Conservation (phyloP, 2,113 vertebrate genomes). For the Synodontis membranacea region DNA sequence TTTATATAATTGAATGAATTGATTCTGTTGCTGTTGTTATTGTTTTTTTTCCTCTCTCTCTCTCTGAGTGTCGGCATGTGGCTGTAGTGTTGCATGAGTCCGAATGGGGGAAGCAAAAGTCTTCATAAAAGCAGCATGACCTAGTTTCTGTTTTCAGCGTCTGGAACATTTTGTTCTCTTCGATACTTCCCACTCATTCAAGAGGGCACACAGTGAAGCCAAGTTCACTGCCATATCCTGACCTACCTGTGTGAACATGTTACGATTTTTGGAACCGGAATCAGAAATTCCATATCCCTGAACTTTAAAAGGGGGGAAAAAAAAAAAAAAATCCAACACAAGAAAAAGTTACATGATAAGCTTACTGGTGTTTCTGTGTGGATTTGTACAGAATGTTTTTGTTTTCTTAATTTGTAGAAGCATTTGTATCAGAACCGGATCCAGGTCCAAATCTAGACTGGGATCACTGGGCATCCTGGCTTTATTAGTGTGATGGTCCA, state of each 20-base stretch:
- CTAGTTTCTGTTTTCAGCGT: slow-evolving; percentile 68
- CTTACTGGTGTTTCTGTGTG: neutral
- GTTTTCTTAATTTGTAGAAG: neutral
- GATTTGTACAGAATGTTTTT: neutral
- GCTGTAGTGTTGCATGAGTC: slow-evolving; percentile 53
- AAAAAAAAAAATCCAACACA: neutral
- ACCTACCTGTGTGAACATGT: slow-evolving; percentile 4
- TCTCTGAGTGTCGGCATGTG: neutral
- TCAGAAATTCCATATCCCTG: neutral
- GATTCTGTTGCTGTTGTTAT: too few relatives aligned
- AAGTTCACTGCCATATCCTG: slow-evolving; percentile 36
- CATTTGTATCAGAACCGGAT: neutral
- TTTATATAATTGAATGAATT: slow-evolving; percentile 22
- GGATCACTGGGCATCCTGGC: neutral
- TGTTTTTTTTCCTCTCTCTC: neutral
- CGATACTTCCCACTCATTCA: slow-evolving; percentile 58
- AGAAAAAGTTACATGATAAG: neutral
- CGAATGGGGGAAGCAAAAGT: slow-evolving; percentile 68
- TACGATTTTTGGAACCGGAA: neutral
- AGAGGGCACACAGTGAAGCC: slow-evolving; percentile 57
- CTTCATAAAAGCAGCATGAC: slow-evolving; percentile 64
- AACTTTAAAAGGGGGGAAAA: neutral
- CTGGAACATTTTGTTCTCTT: slow-evolving; percentile 76
- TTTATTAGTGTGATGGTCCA: neutral
- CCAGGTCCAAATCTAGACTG: neutral